Conservation (phyloP, 2,797 vertebrate genomes). For the Todus mexicanus region DNA sequence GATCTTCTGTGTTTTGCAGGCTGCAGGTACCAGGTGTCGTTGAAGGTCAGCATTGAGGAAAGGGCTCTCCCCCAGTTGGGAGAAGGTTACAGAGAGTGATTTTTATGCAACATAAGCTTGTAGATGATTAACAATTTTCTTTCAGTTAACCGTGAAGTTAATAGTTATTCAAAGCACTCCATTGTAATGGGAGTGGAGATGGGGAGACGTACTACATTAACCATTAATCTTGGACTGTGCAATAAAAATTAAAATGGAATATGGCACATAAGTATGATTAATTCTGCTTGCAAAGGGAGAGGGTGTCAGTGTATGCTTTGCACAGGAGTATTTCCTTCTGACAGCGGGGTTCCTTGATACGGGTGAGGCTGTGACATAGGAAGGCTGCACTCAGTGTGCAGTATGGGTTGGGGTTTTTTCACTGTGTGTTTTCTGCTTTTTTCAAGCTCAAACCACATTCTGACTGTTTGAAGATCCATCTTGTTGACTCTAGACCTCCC, state of each 20-base stretch:
- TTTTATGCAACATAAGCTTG: slow-evolving; percentile 67
- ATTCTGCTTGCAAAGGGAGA: slow-evolving; percentile 57
- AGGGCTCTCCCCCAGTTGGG: slow-evolving; percentile 27
- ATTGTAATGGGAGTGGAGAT: slow-evolving; percentile 56
- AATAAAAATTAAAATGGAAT: slow-evolving; percentile 67
- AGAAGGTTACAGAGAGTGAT: slow-evolving; percentile 55
- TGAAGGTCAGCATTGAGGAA: slow-evolving; percentile 63
- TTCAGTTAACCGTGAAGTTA: slow-evolving; percentile 72
- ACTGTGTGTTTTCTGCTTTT: neutral
- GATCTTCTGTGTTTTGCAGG: slow-evolving; percentile 74
- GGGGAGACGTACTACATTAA: slow-evolving; percentile 64
- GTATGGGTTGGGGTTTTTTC: neutral
- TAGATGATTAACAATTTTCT: slow-evolving; percentile 75
- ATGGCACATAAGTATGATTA: slow-evolving; percentile 52
- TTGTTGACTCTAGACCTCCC: neutral
- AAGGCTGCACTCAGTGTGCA: neutral
- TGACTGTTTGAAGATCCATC: neutral
- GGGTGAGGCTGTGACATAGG: neutral
- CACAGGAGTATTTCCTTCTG: neutral
- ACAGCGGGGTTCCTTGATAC: neutral
- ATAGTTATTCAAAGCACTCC: slow-evolving; percentile 70
- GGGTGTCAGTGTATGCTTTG: slow-evolving; percentile 19
- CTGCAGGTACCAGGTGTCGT: slow-evolving; percentile 72
- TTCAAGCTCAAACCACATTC: neutral
- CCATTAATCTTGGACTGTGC: slow-evolving; percentile 63